phyloP scores from a whole-genome alignment of 2,797 vertebrate genomes.

The Sardinella longiceps region DNA sequence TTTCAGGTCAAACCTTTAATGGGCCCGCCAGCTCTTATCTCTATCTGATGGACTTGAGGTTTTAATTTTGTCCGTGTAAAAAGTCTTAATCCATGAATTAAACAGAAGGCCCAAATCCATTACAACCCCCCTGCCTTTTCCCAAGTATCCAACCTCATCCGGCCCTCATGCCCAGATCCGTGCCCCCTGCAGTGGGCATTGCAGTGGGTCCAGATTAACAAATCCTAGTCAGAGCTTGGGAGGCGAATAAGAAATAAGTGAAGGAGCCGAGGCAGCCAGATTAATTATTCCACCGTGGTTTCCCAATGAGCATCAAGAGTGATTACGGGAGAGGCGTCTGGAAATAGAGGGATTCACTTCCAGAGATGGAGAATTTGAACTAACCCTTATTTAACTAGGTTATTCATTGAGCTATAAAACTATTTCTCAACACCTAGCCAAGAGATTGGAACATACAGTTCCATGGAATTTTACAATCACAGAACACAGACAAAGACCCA shows the following conservation, averaged over 20 bases:
- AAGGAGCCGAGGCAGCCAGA: slow-evolving; percentile 44
- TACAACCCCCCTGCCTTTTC: slow-evolving; percentile 48
- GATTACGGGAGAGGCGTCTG: background rate
- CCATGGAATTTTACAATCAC: no score
- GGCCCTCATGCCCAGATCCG: slow-evolving; percentile 35
- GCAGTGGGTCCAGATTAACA: slow-evolving; percentile 65
- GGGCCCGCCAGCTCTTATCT: slow-evolving; percentile 53
- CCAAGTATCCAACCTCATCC: background rate
- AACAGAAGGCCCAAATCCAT: slow-evolving; percentile 72
- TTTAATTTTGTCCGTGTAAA: slow-evolving; percentile 61
- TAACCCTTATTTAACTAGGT: no score
- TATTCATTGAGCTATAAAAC: no score
- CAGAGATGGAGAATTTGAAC: background rate
- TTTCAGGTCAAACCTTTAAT: slow-evolving; percentile 57
- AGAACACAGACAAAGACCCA: no score
- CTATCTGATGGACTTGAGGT: slow-evolving; percentile 56
- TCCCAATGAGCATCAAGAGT: slow-evolving; percentile 55
- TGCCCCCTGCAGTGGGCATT: slow-evolving; percentile 48
- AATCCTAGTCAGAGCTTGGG: slow-evolving; percentile 41
- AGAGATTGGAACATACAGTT: no score
- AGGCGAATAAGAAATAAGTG: slow-evolving; percentile 32
- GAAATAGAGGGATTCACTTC: background rate
- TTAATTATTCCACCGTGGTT: slow-evolving; percentile 67
- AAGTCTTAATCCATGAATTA: slow-evolving; percentile 73
- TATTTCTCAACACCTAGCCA: no score